Conservation (phyloP, 2,888 invertebrate genomes). For the Drosophila vallismaia region DNA sequence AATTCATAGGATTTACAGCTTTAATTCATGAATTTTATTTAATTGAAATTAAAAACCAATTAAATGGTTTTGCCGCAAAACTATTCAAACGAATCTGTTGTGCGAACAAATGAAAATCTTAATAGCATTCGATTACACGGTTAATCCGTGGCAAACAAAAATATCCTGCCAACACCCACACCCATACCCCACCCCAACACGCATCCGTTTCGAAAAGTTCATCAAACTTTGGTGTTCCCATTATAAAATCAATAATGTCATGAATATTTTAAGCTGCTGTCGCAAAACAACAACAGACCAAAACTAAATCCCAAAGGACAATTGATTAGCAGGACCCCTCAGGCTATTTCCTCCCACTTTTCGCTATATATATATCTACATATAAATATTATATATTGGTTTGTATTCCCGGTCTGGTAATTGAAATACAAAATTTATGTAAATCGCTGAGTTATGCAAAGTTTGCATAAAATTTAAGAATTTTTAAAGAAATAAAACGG, state of each 20-base stretch:
- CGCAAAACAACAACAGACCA: conserved; percentile 35
- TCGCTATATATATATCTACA: conserved; percentile 10
- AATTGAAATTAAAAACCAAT: conserved; percentile 20
- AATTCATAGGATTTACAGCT: not conserved
- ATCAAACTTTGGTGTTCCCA: conserved; percentile 50
- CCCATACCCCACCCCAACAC: not conserved
- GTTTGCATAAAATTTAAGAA: conserved; percentile 30
- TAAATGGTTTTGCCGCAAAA: conserved; percentile 7
- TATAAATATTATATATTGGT: conserved; percentile 4
- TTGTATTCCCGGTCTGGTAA: conserved; percentile 46
- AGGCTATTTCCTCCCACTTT: not conserved
- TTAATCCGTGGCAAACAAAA: conserved; percentile 43
- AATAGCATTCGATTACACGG: conserved; percentile 42
- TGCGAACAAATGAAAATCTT: conserved; percentile 34
- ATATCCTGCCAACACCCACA: not conserved
- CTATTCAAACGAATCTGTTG: conserved; percentile 26
- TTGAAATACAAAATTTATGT: conserved; percentile 69
- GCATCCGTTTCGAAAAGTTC: conserved; percentile 48
- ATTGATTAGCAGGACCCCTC: conserved; percentile 58
- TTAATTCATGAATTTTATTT: conserved; percentile 3
- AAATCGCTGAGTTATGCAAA: conserved; percentile 56
- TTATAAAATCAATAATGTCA: conserved; percentile 71
- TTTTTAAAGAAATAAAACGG: conserved; percentile 5
- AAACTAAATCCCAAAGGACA: conserved; percentile 59
- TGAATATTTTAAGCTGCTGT: conserved; percentile 61